Evolutionary conservation across 35 echinoderm and acorn worm genomes (phyloP), one percentile per base, ranked within the genome.

Genomic region (Apostichopus japonicus): DNA sequence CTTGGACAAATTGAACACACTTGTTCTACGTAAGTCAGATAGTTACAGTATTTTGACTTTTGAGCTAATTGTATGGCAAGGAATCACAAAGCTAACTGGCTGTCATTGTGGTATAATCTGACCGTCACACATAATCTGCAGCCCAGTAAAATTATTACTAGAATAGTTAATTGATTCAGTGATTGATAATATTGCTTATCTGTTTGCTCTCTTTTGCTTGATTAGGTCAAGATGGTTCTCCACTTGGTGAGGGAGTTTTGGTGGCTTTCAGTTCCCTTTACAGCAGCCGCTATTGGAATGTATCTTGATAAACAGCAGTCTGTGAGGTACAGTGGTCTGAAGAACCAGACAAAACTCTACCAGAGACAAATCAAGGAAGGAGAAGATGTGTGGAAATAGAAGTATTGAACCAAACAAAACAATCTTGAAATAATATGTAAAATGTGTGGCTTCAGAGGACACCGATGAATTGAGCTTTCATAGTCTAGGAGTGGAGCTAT

Each of bases 341-440:
- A 98, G 79, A 98, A 98, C 91, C 89, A 87, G 57, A 95, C 94
- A 10, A 53, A 94, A 65, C 90, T 98, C 72, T 98, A 90, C 86
- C 70, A 77, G 75, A 87, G 94, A 65, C 86, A 96, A 83, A 79
- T 98, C 5, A 93, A 92, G 59, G 8, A 56, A 58, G 93, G 93
- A 44, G 96, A 95, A 78, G 94, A 98, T 86, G 81, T 93, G 19
- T 98, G 96, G 96, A 96, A 92, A 24, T 92, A 90, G 11, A 52
- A 59, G 63, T 54, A 81, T 76, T 88, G 16, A 87, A 93, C 10
- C 10, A 25, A 33, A 44, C 33, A 44, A 4, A 44, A 25, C 5
- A 53, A 24, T 72, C 19, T 75, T 67, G 11, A 44, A 80, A 80
- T 51, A 14, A 23, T 80, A 15, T 27, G 24, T 14, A 7, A 52